Percentiles rank a stretch among this genome's conserved stretches.
phyloP scores from a whole-genome alignment of 2,797 vertebrate species.

The Sebastes diploproa region DNA sequence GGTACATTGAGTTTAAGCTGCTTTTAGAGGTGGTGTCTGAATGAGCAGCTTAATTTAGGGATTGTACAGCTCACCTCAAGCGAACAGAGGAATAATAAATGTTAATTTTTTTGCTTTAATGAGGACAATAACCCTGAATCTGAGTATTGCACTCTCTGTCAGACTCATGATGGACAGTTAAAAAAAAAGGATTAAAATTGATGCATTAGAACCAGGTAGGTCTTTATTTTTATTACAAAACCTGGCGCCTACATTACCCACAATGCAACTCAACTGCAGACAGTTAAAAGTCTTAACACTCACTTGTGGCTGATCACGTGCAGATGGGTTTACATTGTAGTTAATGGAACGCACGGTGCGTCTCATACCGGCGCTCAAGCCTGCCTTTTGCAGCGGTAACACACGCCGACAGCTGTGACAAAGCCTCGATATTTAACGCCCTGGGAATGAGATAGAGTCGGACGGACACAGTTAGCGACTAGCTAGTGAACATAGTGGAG shows the following conservation, averaged over 20 bases:
- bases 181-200: not conserved
- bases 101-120: not conserved
- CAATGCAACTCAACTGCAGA: not conserved
- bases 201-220: not conserved
- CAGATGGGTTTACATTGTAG: too few relatives aligned
- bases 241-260: not conserved
- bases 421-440: too few relatives aligned
- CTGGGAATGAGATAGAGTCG: too few relatives aligned
- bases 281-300: constrained; percentile 74
- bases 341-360: too few relatives aligned
- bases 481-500: not conserved
- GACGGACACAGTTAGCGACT: not conserved
- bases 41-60: not conserved
- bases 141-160: not conserved
- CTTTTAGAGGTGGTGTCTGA: not conserved
- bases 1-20: not conserved
- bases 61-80: not conserved
- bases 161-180: not conserved
- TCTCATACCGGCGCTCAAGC: too few relatives aligned
- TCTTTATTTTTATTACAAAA: not conserved
- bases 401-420: too few relatives aligned
- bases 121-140: not conserved
- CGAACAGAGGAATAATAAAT: not conserved
- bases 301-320: constrained; percentile 94
- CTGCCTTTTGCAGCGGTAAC: too few relatives aligned